Conservation (phyloP, 2,797 vertebrate species). For the Acanthis flammea region DNA sequence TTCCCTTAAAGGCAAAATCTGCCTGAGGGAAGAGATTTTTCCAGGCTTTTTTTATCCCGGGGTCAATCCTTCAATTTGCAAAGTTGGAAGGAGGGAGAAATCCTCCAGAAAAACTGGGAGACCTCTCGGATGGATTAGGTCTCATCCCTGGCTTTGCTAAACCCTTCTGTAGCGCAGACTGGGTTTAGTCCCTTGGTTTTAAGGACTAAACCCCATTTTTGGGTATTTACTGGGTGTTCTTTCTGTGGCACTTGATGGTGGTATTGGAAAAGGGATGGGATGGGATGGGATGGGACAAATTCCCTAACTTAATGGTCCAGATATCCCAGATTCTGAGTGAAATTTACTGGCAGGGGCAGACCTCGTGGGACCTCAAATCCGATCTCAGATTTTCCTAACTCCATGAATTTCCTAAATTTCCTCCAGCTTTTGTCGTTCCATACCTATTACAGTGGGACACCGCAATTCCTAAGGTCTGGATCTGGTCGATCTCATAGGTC, state of each 20-base stretch:
- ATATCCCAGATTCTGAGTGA: background rate
- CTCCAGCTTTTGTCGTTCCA: background rate
- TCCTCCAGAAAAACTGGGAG: background rate
- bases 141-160: background rate
- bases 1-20: background rate
- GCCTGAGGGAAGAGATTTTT: background rate
- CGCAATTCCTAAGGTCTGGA: background rate
- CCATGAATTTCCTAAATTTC: background rate
- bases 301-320: background rate
- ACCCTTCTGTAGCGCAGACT: background rate
- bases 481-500: background rate
- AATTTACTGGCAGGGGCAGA: background rate
- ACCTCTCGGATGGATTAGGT: accelerated
- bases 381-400: accelerated
- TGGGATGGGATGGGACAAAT: background rate
- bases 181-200: background rate
- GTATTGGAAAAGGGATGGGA: background rate
- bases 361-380: accelerated
- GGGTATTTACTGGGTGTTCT: background rate
- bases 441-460: background rate
- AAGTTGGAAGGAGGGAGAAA: background rate
- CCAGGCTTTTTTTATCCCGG: accelerated
- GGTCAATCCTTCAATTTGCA: too few species aligned
- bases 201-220: background rate
- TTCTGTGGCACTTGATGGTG: background rate